Conservation (phyloP, 2,797 vertebrate species). For the Amphiprion clarkii region DNA sequence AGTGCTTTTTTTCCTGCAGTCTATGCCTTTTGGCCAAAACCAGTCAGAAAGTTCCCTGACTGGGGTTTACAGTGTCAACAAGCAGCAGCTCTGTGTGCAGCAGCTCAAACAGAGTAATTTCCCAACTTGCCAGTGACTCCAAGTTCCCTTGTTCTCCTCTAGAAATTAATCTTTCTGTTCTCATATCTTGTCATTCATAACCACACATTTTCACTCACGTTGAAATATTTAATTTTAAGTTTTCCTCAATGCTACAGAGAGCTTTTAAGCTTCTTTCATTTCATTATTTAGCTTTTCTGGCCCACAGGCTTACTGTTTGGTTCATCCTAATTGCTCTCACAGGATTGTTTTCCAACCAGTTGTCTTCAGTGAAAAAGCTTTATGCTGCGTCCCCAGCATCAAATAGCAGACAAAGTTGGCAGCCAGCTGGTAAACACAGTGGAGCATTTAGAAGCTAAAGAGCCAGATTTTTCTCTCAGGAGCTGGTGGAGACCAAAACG, state of each 20-base stretch:
- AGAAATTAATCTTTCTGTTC: constrained; percentile 4
- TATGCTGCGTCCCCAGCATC: too few relatives aligned
- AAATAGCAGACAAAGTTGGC: too few relatives aligned
- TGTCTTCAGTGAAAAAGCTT: too few relatives aligned
- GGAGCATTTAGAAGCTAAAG: not conserved
- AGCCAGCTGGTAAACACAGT: too few relatives aligned
- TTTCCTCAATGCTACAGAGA: not conserved
- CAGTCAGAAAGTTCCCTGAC: constrained; percentile 6
- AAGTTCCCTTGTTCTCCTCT: not conserved
- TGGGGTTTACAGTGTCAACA: constrained; percentile 28
- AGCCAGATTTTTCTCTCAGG: not conserved
- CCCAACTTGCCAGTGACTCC: not conserved
- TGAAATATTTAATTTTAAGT: constrained; percentile 2
- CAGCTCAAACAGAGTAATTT: constrained; percentile 23
- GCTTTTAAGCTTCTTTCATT: not conserved
- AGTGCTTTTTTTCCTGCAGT: constrained; percentile 19
- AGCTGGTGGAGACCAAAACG: not conserved
- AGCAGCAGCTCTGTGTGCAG: constrained; percentile 20
- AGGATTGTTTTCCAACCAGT: too few relatives aligned
- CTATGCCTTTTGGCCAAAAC: constrained; percentile 24
- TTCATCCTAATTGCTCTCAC: too few relatives aligned
- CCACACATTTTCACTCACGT: not conserved
- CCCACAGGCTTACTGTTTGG: not conserved
- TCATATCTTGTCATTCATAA: constrained; percentile 1
- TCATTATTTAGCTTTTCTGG: too few relatives aligned